Base-by-base conservation (phyloP, 2,113 vertebrate species). In the Triplophysa dalaica region DNA sequence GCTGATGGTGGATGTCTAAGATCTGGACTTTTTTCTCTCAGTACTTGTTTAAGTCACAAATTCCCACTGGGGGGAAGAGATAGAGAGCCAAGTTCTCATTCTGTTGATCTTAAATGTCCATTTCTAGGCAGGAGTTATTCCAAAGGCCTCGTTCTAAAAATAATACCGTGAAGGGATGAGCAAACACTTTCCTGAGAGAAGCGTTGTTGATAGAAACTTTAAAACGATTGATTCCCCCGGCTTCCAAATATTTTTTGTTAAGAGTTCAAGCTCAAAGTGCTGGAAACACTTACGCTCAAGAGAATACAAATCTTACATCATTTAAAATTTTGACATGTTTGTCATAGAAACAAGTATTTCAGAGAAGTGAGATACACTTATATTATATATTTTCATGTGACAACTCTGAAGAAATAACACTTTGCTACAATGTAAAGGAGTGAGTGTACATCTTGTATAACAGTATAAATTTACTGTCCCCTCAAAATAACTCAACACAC, bases 121-220 rank as follows among this genome's bases (percentile, higher is more conserved):
- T 82, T 82, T 85, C 62, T 64, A 81, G 83, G 77, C 70, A 68
- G 60, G 72, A 76, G 80, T 75, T 77, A 84, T 84, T 82, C 80
- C 77, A 79, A 69, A 58, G 50, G 13, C 61, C 52, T 50, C 58
- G 43, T 82, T 76, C 83, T 84, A 84, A 84, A 84, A 82, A 82
- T 84, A 79, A 26, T 41, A 54, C 13, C 8, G 8, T 56, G 38
- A 75, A 63, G 38, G 9, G 26, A 66, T 60, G 66, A 65, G 78
- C 22, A 48, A 80, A 70, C n/a, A 16, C 22, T 26, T 62, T 13
- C 19, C 26, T 63, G 24, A 58, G 66, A 78, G 48, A 22, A 66
- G 21, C 43, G 62, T 24, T 60, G 72, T 75, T 75, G 72, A 75
- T 38, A 48, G 66, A 74, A 68, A 56, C 45, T 29, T 56, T 54